Base-by-base conservation (phyloP, 1,140 invertebrate species). In the Cotesia vestalis region DNA sequence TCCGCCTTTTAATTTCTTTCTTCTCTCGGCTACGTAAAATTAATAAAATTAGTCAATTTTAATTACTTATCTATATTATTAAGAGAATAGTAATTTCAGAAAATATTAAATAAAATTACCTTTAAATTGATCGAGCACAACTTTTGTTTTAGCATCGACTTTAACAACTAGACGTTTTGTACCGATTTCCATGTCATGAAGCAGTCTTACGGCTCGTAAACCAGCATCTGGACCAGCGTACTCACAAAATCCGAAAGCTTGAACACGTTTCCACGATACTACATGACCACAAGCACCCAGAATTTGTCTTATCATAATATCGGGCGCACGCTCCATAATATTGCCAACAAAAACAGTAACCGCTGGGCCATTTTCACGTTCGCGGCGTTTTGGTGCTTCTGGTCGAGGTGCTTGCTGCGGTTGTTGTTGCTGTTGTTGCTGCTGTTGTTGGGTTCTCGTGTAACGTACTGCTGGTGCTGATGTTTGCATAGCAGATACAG, bases 291-390 rank as follows among this genome's bases (percentile, higher is more conserved):
- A 96, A 17, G 94, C 91, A 57, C 91, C 92, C 61, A 99, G 88
- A 80, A 99, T 94, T 79, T 96, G 94, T 76, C 97, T 90, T 8
- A 99, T 94, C 93, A 99, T 96, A 8, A 93, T 90, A 85, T 99
- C 97, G 0, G 96, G 96, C 57, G 96, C 97, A 78, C 93, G 91
- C 77, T 98, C 96, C 80, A 95, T 96, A 71, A 99, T 99, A 86
- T 99, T 99, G 27, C 98, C 98, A 60, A 99, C 96, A 88, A 99
- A 99, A 0, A 99, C 97, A 14, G 97, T 99, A 12, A 99, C 97
- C 0, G 96, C 91, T 0, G 96, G 96, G 0, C 95, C 96, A 3
- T 82, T 77, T 74, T 87, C 86, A 61, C 86, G 76, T 67, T 86
- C 84, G 0, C 86, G 79, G 51, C 83, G 81, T 27, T 81, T 79